Percentiles rank a stretch among this genome's conserved stretches.
phyloP scores from a whole-genome alignment of 2,888 invertebrate species.

The Cheilosia soror region DNA sequence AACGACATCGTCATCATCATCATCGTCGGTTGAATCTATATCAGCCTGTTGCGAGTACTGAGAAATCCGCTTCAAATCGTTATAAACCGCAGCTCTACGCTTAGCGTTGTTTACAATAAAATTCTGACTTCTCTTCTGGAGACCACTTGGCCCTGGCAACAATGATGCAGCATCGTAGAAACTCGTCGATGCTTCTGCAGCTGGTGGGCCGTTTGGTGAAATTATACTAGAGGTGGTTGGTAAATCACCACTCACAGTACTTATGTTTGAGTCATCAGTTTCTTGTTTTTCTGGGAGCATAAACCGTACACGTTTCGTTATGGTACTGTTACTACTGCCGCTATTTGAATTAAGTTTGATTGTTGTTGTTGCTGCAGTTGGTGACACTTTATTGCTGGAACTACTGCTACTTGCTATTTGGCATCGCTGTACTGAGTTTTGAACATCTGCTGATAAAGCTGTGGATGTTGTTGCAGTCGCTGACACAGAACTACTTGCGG shows the following conservation, averaged over 20 bases:
- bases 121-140: conserved; percentile 46
- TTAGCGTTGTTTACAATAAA: conserved; percentile 15
- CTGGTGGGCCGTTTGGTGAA: conserved; percentile 66
- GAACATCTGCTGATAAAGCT: conserved; percentile 19
- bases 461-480: conserved; percentile 72
- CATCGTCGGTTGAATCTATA: conserved; percentile 60
- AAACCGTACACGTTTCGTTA: conserved; percentile 20
- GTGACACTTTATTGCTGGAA: conserved; percentile 20
- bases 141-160: conserved; percentile 69
- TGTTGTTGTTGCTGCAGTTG: conserved; percentile 18
- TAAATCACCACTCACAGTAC: conserved; percentile 1
- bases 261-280: background rate
- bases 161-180: conserved; percentile 57
- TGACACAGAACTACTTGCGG: conserved; percentile 20
- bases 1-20: conserved; percentile 66
- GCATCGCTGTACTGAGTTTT: conserved; percentile 13
- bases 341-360: conserved; percentile 41
- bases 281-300: conserved; percentile 13
- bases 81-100: conserved; percentile 25
- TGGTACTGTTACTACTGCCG: conserved; percentile 14
- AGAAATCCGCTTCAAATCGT: conserved; percentile 34
- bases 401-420: conserved; percentile 29
- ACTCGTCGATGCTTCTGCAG: conserved; percentile 77
- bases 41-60: conserved; percentile 21
- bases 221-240: conserved; percentile 32